Evolutionary conservation across 1,140 invertebrate genomes (phyloP), one percentile per base, ranked within the genome.

Genomic region (Phenacoccus solenopsis): DNA sequence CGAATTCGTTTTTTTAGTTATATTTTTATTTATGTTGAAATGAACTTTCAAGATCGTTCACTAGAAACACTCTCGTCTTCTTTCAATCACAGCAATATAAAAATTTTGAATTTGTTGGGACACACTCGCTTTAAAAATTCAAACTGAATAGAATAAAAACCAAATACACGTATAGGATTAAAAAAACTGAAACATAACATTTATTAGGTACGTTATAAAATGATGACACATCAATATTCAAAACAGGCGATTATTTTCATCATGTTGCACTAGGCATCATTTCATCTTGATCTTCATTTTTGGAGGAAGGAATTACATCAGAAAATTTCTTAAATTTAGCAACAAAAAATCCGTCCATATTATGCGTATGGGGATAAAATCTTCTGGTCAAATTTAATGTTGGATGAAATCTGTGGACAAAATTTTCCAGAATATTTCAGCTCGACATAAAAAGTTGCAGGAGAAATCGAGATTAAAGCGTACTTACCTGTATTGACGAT

Each of bases 311-410:
- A 69, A 76, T 73, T 20, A 74, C 73, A 82, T 97, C 94, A 0
- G 91, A 94, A 78, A 96, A 90, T 77, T 98, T 99, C 80, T 96
- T 95, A 0, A 99, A 78, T 83, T 99, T 99, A 3, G 95, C 95
- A 13, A 99, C 95, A 84, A 94, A 99, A 78, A 99, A 99, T 28
- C 98, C 98, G 83, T 99, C 97, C 89, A 99, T 94, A 79, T 99
- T 99, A 78, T 98, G 94, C 16, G 90, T 89, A 78, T 99, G 97
- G 2, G 97, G 97, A 81, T 98, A 99, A 81, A 95, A 98, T 72
- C 96, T 82, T 80, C 86, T 86, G 0, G 93, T 91, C 22, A 95
- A 79, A 78, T 95, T 94, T 78, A 99, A 78, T 3, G 90, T 90
- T 1, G 93, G 93, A 82, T 98, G 93, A 82, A 96, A 99, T 74